Evolutionary conservation across 2,888 invertebrate genomes (phyloP), one percentile per base, ranked within the genome.

Genomic region (Trichacis sp.): DNA sequence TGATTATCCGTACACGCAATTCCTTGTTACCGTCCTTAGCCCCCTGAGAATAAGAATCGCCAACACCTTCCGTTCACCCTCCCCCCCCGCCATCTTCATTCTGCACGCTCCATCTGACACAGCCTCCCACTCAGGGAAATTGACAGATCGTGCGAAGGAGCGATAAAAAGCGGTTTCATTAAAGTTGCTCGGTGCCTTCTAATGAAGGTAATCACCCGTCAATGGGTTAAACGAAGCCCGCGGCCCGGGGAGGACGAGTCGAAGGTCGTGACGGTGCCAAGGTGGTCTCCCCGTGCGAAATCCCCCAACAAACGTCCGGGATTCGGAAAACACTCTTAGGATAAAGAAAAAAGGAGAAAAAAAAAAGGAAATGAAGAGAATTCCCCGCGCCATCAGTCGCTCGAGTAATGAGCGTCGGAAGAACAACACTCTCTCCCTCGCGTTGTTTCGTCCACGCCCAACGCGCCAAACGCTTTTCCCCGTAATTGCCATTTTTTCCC

Each of bases 371-470:
- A 50, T 58, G 54, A 50, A 68, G 68, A 72, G 69, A 70, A 73
- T 70, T 75, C 74, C 76, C 73, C 70, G 76, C 75, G 77, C 77
- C 79, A 80, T 80, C 79, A 79, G 80, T 81, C 75, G 78, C 73
- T 75, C 74, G 72, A n/a, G 72, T 78, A 81, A 81, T 77, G 78
- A 81, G 77, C 73, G 74, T 78, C 73, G 78, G 77, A 79, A 77
- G 75, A 78, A 77, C 77, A 73, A 73, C 18, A 9, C 38, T 38
- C 11, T 38, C 14, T 38, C 11, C 11, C 38, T 38, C 38, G 3
- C 11, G 3, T 38, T 38, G 3, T 38, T 38, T 12, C 11, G 11
- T n/a, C 14, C 5, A 14, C 38, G 38, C 36, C n/a, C 36, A 36
- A 9, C 36, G 36, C 36, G 36, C 9, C 36, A 9, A 40, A 15